Percentiles rank a stretch among this genome's conserved stretches.
Evolutionary conservation across 1,140 invertebrate genomes (phyloP).

Genomic region (Lepidurus apus): DNA sequence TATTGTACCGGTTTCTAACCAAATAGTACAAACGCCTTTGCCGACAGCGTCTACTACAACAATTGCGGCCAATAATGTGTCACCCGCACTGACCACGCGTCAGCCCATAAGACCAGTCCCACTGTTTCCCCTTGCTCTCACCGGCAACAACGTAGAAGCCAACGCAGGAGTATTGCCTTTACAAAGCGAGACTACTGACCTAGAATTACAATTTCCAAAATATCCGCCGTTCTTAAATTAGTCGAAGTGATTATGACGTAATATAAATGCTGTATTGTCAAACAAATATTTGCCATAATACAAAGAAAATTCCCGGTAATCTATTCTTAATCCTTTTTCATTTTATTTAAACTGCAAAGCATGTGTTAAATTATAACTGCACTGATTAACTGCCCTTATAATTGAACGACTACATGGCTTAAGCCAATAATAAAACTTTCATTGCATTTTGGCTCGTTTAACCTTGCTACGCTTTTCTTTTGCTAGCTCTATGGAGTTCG

Average conservation of each 20-base stretch:
- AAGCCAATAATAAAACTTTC: background rate
- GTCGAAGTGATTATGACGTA: background rate
- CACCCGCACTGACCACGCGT: conserved; percentile 27
- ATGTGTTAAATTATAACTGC: background rate
- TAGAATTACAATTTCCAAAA: conserved; percentile 30
- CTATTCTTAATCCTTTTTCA: background rate
- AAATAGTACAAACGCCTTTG: background rate
- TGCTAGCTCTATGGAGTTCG: no score
- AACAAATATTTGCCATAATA: background rate
- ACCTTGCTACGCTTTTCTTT: no score
- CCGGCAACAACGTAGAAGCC: conserved; percentile 30
- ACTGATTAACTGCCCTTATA: no score
- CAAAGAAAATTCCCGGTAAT: background rate
- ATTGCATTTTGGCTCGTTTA: background rate
- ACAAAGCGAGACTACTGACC: conserved; percentile 33
- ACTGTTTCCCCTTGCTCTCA: conserved; percentile 28
- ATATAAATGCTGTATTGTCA: background rate
- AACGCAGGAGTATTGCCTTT: conserved; percentile 33
- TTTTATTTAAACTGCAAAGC: background rate
- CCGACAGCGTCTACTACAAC: background rate
- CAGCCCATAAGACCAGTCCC: conserved; percentile 30
- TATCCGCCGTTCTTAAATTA: conserved; percentile 31
- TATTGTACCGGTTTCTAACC: background rate
- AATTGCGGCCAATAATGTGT: background rate
- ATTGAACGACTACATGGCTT: no score